Evolutionary conservation across 1,140 invertebrate species (phyloP), one percentile per base, ranked within the genome.

Genomic region (Lethocerus indicus): DNA sequence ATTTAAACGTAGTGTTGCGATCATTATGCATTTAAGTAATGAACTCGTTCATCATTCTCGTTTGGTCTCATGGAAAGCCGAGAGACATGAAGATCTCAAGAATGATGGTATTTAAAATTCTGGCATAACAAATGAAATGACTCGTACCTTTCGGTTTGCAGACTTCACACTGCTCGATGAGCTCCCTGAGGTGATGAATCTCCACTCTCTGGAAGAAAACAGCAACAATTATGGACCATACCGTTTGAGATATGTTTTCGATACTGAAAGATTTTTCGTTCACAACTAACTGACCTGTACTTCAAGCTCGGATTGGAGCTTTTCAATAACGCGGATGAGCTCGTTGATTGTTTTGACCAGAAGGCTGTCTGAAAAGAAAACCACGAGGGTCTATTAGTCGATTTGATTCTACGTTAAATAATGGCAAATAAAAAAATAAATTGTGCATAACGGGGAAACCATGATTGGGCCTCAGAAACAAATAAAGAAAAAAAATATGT

Each of bases 111-210:
- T n/a, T n/a, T n/a, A n/a, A n/a, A n/a, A n/a, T n/a, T n/a, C n/a
- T n/a, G n/a, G n/a, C n/a, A n/a, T n/a, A n/a, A n/a, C n/a, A n/a
- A n/a, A n/a, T n/a, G n/a, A n/a, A n/a, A n/a, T n/a, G n/a, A n/a
- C n/a, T n/a, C n/a, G n/a, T n/a, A n/a, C n/a, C n/a, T n/a, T n/a
- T n/a, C n/a, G 59, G 57, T 24, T 50, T 52, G 59, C 83, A 84
- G 53, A 78, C 73, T 47, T 82, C 81, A 62, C 87, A 90, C 54
- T 81, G 77, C 62, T 84, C 79, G 32, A 91, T 66, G 21, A 85
- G 66, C 50, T 74, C 71, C 18, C 79, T 71, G 44, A 90, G 67
- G 47, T 71, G 64, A 48, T 78, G 70, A 13, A 83, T 82, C 60
- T 83, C 82, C 53, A 72, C 64, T 40, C 78, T 76, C 73, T 90